phyloP scores from a whole-genome alignment of 2,888 invertebrate genomes.

The Pimpla rufipes region DNA sequence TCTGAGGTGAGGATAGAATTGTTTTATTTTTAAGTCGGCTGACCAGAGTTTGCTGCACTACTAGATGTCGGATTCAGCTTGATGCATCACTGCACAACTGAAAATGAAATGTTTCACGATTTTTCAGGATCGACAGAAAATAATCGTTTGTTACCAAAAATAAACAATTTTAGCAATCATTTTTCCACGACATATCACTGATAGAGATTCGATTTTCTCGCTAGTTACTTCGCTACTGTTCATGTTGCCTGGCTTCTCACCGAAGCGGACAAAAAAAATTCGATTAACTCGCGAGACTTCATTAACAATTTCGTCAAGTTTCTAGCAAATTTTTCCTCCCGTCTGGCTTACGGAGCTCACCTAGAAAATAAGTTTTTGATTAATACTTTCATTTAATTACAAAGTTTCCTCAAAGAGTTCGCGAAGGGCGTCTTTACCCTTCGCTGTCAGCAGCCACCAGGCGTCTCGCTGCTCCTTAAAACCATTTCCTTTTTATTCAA shows the following conservation, averaged over 20 bases:
- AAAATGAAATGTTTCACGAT: background rate
- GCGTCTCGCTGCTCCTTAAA: background rate
- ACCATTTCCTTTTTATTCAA: conserved; percentile 17
- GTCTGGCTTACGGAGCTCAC: too few species aligned
- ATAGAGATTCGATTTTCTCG: too few species aligned
- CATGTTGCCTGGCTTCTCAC: too few species aligned
- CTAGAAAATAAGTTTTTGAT: background rate
- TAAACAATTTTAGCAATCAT: too few species aligned
- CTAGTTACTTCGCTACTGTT: too few species aligned
- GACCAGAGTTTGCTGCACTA: background rate
- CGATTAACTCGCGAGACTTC: background rate
- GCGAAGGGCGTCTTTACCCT: background rate
- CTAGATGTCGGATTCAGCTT: background rate
- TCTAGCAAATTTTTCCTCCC: too few species aligned
- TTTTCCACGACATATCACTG: too few species aligned
- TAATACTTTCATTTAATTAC: background rate
- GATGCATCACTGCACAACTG: background rate
- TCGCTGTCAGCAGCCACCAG: background rate
- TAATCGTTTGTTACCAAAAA: too few species aligned
- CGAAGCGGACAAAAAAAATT: too few species aligned
- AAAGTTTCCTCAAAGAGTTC: background rate
- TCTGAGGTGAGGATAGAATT: background rate
- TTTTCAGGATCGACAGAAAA: background rate
- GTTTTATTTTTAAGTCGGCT: background rate
- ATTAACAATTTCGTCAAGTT: background rate